Evolutionary conservation across 2,888 invertebrate genomes (phyloP), one percentile per base, ranked within the genome.

Genomic region (Buathra laborator): DNA sequence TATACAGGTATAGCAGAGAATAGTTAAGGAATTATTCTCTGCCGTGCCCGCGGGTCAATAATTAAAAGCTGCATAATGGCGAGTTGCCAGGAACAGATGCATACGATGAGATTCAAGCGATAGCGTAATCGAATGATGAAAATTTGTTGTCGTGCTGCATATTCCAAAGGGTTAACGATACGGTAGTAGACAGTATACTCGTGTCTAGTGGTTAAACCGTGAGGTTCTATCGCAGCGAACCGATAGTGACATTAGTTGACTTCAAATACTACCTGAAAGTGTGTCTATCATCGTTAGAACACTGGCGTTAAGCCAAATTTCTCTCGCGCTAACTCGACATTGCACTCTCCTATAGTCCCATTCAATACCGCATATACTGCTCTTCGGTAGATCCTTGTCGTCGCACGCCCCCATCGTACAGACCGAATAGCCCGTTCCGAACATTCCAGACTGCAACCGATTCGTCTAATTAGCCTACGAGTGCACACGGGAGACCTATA

Each of bases 251-350:
- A 77, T 88, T 83, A 84, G 84, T 86, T 85, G 86, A 89, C 84
- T 86, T 86, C 80, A 87, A 76, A 76, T 76, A 66, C 66, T 51
- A 37, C 32, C 53, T 59, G 64, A 64, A 89, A 74, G 81, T 80
- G 71, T 86, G 90, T 87, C 90, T 83, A 83, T 90, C 90, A 90
- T 90, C 89, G 84, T 90, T 90, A 89, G 83, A 74, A 80, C 78
- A 75, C 85, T 90, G 90, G 90, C 88, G 84, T 70, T 70, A 44
- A 70, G 84, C 91, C 90, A 90, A 89, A 91, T 87, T 86, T 89
- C 84, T 86, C 86, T 76, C 76, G 67, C 81, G 56, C 70, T 64
- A 64, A 67, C 71, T 56, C 48, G 43, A 67, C 75, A 44, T 66
- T 75, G 43, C 53, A 71, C 66, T 71, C 74, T 53, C 59, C 62